Conservation (phyloP, 2,888 invertebrate species). For the Lycocerus yunnanus region DNA sequence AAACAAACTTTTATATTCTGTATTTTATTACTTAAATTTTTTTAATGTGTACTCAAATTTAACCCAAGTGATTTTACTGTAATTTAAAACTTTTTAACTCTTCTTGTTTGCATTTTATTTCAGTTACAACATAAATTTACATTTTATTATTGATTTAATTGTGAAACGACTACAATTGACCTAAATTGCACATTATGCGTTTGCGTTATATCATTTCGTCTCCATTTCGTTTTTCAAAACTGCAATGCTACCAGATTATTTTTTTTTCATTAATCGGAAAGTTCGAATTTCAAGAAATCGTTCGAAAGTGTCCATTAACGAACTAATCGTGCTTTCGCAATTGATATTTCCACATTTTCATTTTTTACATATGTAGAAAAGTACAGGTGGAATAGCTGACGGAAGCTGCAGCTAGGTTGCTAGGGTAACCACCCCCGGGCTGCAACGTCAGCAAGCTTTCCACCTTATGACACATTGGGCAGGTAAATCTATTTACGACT, state of each 20-base stretch:
- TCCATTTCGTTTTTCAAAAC: background rate
- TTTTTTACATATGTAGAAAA: slow-evolving; percentile 19
- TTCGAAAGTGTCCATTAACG: background rate
- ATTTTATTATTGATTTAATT: background rate
- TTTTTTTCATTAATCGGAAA: background rate
- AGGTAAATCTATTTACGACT: slow-evolving; percentile 27
- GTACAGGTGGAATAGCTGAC: slow-evolving; percentile 23
- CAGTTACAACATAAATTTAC: background rate
- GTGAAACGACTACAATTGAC: background rate
- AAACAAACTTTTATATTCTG: background rate
- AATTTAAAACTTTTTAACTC: background rate
- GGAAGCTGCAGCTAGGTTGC: slow-evolving; percentile 33
- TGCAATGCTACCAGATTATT: no score
- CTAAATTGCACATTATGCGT: background rate
- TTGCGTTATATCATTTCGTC: background rate
- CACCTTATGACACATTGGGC: slow-evolving; percentile 26
- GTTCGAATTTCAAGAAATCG: background rate
- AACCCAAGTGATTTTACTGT: background rate
- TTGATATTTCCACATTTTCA: background rate
- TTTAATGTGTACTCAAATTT: background rate
- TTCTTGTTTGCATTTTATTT: background rate
- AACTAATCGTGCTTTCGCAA: slow-evolving; percentile 4
- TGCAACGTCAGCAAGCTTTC: slow-evolving; percentile 28
- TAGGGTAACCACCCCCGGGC: slow-evolving; percentile 34
- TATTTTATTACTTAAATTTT: background rate